A percentile compares a stretch with the other conserved stretches of the same genome.
Conservation (phyloP, 2,113 vertebrate genomes). For the Tetrao urogallus region DNA sequence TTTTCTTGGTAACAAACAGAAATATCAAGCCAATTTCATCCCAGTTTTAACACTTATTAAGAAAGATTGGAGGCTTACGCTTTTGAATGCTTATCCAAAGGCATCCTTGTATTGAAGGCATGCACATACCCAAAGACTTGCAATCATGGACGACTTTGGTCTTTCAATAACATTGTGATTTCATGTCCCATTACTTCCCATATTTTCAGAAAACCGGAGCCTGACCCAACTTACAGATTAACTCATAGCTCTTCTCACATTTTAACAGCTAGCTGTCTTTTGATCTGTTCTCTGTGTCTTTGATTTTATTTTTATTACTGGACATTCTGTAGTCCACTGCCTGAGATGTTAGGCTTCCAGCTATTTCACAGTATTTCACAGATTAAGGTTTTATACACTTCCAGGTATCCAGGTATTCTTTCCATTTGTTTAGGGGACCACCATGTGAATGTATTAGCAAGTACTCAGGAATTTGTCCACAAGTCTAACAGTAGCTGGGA, state of each 20-base stretch:
- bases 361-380: not conserved
- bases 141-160: not conserved
- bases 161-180: not conserved
- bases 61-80: not conserved
- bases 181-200: not conserved
- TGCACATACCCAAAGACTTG: not conserved
- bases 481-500: not conserved
- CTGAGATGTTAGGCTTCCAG: not conserved
- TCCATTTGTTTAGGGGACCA: not conserved
- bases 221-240: not conserved
- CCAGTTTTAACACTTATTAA: not conserved
- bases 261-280: not conserved
- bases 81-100: not conserved
- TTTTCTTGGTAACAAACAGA: not conserved
- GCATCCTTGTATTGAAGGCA: not conserved
- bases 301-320: not conserved
- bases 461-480: not conserved
- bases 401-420: not conserved
- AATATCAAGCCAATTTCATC: not conserved
- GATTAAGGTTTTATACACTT: not conserved
- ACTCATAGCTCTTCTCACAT: not conserved
- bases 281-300: not conserved
- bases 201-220: not conserved
- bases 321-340: not conserved
- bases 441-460: rapidly evolving